phyloP scores from a whole-genome alignment of 2,888 invertebrate genomes.

The Octonoba sinensis region DNA sequence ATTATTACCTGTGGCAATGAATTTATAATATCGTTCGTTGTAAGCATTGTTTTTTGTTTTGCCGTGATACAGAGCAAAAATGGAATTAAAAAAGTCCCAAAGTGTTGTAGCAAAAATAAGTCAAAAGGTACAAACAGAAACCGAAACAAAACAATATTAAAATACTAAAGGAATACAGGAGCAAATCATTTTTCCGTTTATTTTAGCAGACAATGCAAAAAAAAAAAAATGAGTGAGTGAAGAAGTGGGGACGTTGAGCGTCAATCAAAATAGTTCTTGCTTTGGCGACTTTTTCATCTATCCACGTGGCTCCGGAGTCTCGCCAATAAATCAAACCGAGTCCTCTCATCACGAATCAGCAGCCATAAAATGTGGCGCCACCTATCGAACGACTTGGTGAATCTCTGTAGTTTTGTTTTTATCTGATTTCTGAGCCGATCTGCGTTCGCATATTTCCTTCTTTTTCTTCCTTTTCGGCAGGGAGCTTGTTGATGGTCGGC shows the following conservation, averaged over 20 bases:
- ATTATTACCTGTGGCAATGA: too few species aligned
- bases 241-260: background rate
- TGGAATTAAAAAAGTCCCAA: background rate
- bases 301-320: constrained; percentile 28
- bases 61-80: background rate
- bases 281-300: constrained; percentile 32
- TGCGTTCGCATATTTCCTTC: constrained; percentile 1
- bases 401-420: background rate
- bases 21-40: too few species aligned
- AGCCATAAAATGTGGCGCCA: constrained; percentile 49
- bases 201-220: constrained; percentile 12
- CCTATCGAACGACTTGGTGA: constrained; percentile 25
- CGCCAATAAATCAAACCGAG: constrained; percentile 39
- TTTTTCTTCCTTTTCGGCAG: constrained; percentile 10
- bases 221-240: background rate
- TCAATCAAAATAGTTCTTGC: constrained; percentile 31
- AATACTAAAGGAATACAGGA: background rate
- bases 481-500: background rate
- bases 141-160: background rate
- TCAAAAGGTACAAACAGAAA: constrained; percentile 8
- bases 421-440: background rate
- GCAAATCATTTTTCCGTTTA: constrained; percentile 16
- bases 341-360: constrained; percentile 31
- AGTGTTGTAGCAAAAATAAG: background rate
- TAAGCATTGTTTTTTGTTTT: background rate